Evolutionary conservation across 2,888 invertebrate species (phyloP).

Genomic region (Macaria notata): DNA sequence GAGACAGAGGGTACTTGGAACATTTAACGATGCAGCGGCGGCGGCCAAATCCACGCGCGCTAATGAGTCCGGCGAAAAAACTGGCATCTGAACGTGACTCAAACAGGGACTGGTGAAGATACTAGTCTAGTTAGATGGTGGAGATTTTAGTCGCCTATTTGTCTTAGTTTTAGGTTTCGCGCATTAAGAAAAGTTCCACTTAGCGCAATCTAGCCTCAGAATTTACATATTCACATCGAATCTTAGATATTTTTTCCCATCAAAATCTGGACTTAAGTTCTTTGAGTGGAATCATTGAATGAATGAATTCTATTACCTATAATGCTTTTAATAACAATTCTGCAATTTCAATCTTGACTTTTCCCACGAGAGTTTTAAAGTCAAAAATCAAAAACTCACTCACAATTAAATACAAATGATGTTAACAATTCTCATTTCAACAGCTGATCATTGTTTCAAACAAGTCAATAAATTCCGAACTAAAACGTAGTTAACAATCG

Average conservation of each 20-base stretch:
- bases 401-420: neutral
- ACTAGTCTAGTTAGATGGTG: too few species aligned
- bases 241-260: too few species aligned
- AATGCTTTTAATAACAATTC: too few species aligned
- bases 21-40: conserved; percentile 46
- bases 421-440: conserved; percentile 10
- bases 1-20: conserved; percentile 36
- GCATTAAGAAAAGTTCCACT: too few species aligned
- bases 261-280: neutral
- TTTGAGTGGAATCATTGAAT: conserved; percentile 9
- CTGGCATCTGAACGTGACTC: too few species aligned
- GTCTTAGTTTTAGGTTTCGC: too few species aligned
- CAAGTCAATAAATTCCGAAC: conserved; percentile 17
- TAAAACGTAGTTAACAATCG: conserved; percentile 21
- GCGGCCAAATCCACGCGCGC: conserved; percentile 34
- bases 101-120: too few species aligned
- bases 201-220: too few species aligned
- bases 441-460: conserved; percentile 15
- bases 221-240: too few species aligned
- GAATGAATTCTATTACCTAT: conserved; percentile 10
- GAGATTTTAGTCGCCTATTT: too few species aligned
- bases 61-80: neutral
- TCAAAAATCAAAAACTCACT: conserved; percentile 11
- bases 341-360: conserved; percentile 5
- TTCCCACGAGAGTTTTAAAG: conserved; percentile 14